Evolutionary conservation across 2,888 invertebrate genomes (phyloP), one percentile per base, ranked within the genome.

Genomic region (Tromatobia lineatoria): DNA sequence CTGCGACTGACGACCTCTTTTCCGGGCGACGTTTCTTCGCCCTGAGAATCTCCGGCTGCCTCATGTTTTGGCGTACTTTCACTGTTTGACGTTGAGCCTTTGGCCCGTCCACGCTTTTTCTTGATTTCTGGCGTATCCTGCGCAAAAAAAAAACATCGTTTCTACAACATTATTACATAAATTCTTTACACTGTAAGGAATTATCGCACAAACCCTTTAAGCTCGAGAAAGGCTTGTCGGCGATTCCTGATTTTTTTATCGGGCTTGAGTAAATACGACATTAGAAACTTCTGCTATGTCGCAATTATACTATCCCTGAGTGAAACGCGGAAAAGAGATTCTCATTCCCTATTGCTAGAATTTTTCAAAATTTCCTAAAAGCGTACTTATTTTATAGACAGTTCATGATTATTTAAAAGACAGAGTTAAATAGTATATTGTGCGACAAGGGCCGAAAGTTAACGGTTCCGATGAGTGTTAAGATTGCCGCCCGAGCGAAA

Each of bases 1-100:
- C 96, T 96, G 80, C 97, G 95, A 91, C 96, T 96, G 11, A 96
- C 95, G 29, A 96, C 92, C 90, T 96, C 95, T 1, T 95, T 95
- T 82, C 95, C 95, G 2, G 85, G 81, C 20, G 95, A 94, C 0
- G 94, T 90, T 0, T 93, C 94, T 0, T 93, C 94, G 20, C 94
- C 95, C 83, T 94, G 94, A 2, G 91, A 91, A 67, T 93, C 93
- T 3, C 75, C 83, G 3, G 52, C 82, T 7, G 79, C 57, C 1
- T 92, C 92, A 50, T 89, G 90, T 80, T 90, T 91, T 29, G 90
- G 83, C 18, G 90, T 82, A 3, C 82, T 82, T 13, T 92, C 92
- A 34, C 87, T 88, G 18, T 88, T 85, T 69, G 88, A 85, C 29
- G 85, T 84, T 6, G 85, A 82, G 42, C 87, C 87, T 87, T 90